phyloP scores from a whole-genome alignment of 64 coral and sea anemone genomes.

The Porites lutea region DNA sequence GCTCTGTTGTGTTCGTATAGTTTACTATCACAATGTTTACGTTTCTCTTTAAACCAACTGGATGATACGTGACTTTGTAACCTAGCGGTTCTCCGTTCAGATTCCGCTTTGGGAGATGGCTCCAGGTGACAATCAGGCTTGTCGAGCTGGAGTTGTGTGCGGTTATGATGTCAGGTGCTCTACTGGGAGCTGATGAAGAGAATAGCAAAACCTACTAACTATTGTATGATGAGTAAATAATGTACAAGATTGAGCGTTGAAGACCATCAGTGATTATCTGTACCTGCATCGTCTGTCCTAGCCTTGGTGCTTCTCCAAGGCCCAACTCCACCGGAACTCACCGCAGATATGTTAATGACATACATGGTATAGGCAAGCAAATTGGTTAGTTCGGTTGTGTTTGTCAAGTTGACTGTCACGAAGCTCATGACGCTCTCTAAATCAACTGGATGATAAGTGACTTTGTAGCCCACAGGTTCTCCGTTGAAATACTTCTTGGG shows the following conservation, averaged over 20 bases:
- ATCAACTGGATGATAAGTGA: background rate
- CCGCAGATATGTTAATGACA: background rate
- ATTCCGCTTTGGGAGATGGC: background rate
- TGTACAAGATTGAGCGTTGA: background rate
- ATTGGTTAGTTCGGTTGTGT: background rate
- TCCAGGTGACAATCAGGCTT: background rate
- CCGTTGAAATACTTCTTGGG: background rate
- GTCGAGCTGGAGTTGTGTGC: background rate
- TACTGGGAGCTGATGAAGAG: background rate
- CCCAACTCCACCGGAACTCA: conserved; percentile 2
- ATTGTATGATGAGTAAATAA: too few species aligned
- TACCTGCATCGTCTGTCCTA: background rate
- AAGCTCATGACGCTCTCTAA: background rate
- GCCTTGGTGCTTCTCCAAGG: background rate
- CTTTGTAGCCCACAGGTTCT: background rate
- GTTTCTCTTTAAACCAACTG: too few species aligned
- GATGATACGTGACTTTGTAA: background rate
- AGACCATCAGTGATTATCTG: background rate
- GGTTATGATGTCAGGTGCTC: background rate
- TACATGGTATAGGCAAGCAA: background rate
- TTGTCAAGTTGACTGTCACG: background rate
- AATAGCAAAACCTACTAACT: too few species aligned
- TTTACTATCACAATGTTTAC: background rate
- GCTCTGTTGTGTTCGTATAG: background rate
- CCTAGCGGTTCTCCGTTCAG: background rate